These are phyloP conservation scores for Gryllus longicercus DNA, from an alignment of 2,888 invertebrate species.

Conservation along the genomic window DNA sequence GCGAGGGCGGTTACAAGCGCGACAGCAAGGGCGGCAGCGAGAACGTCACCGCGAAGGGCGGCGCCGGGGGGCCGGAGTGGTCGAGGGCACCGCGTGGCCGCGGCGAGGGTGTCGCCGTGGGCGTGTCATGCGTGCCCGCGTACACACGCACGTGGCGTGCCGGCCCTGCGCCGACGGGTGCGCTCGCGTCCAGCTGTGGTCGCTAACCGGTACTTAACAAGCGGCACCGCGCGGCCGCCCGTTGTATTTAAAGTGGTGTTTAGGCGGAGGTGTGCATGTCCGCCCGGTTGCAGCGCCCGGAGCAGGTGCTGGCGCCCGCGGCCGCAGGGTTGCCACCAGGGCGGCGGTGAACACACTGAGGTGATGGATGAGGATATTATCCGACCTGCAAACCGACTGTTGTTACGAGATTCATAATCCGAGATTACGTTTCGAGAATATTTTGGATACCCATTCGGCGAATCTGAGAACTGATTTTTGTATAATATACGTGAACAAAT, in stretches of 20 bases:
- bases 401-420: too few relatives aligned
- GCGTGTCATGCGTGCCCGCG: not conserved
- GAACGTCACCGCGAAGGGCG: too few relatives aligned
- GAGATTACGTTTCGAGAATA: too few relatives aligned
- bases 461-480: too few relatives aligned
- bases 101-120: not conserved
- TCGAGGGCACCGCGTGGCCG: not conserved
- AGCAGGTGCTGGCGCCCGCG: not conserved
- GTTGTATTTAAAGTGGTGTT: slow-evolving; percentile 10
- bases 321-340: not conserved
- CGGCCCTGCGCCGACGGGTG: not conserved
- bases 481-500: too few relatives aligned
- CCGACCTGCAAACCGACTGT: too few relatives aligned
- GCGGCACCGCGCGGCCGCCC: not conserved
- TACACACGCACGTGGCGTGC: not conserved
- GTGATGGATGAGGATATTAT: too few relatives aligned
- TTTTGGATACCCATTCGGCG: too few relatives aligned
- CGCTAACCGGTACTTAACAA: slow-evolving; percentile 8
- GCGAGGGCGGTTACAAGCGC: too few relatives aligned
- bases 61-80: too few relatives aligned
- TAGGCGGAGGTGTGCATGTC: slow-evolving; percentile 17
- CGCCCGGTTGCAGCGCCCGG: not conserved
- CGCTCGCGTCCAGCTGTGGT: not conserved
- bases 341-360: too few relatives aligned
- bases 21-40: too few relatives aligned